phyloP scores from a whole-genome alignment of 2,113 vertebrate genomes.

The Sturnus vulgaris region DNA sequence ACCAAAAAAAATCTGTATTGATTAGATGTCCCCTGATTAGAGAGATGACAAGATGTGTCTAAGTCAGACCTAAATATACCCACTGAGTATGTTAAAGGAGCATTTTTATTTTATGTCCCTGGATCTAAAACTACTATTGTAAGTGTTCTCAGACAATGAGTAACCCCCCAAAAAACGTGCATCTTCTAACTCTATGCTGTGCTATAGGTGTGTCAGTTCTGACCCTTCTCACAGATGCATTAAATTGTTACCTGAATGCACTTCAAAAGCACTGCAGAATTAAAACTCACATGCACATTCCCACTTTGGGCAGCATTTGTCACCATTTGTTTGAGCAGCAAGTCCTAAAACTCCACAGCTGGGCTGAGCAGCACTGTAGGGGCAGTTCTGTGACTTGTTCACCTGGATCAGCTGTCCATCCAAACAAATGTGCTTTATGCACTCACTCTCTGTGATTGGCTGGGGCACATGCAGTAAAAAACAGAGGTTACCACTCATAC shows the following conservation, averaged over 20 bases:
- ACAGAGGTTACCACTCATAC: conserved; percentile 31
- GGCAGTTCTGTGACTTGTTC: conserved; percentile 91
- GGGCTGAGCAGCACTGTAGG: conserved; percentile 76
- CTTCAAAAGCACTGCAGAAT: background rate
- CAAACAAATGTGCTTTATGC: conserved; percentile 89
- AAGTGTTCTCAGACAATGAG: background rate
- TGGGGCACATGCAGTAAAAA: conserved; percentile 54
- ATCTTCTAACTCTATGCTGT: background rate
- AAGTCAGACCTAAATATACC: background rate
- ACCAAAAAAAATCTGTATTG: background rate
- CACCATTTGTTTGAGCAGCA: conserved; percentile 83
- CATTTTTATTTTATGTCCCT: background rate
- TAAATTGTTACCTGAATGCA: background rate
- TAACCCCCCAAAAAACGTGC: rapidly evolving
- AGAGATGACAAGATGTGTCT: background rate
- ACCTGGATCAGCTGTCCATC: conserved; percentile 87
- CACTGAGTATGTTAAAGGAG: background rate
- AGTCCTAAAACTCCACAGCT: conserved; percentile 92
- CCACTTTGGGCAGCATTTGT: conserved; percentile 94
- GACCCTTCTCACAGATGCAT: background rate
- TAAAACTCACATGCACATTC: conserved; percentile 91
- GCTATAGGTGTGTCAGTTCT: background rate
- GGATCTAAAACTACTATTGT: background rate
- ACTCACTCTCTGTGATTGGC: conserved; percentile 79
- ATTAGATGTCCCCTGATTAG: background rate